A percentile compares a stretch with the other conserved stretches of the same genome.
phyloP scores from a whole-genome alignment of 1,140 invertebrate species.

The Ptiloglossa arizonensis region DNA sequence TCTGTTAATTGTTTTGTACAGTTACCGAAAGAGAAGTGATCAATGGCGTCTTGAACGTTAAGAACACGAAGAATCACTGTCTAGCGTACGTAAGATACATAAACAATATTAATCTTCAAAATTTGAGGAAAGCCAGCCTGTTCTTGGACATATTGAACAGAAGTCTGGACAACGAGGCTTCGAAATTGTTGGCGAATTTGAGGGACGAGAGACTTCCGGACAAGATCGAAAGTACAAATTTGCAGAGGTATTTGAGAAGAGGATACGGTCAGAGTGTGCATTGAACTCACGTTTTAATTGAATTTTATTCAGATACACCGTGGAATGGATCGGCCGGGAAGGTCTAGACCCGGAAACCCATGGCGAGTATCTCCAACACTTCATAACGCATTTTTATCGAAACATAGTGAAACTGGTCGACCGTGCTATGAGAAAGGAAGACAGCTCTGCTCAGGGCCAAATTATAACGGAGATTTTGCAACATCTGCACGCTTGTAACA shows the following conservation, averaged over 20 bases:
- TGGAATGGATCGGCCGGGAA: slow-evolving; percentile 98
- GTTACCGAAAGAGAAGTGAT: slow-evolving; percentile 99
- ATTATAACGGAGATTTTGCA: slow-evolving; percentile 98
- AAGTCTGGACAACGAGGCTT: slow-evolving; percentile 96
- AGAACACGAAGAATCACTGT: slow-evolving; percentile 97
- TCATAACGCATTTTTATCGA: slow-evolving; percentile 97
- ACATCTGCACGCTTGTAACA: slow-evolving; percentile 97
- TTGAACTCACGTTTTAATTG: too few relatives aligned
- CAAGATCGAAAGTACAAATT: slow-evolving; percentile 94
- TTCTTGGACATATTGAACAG: slow-evolving; percentile 97
- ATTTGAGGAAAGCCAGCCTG: slow-evolving; percentile 95
- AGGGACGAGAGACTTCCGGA: slow-evolving; percentile 93
- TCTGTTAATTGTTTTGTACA: too few relatives aligned
- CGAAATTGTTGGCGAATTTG: slow-evolving; percentile 93
- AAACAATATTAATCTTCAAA: slow-evolving; percentile 98
- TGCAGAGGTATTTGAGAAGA: slow-evolving; percentile 86
- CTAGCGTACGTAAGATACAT: slow-evolving; percentile 98
- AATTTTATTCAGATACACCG: slow-evolving; percentile 89
- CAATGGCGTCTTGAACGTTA: slow-evolving; percentile 95
- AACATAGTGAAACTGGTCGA: slow-evolving; percentile 96
- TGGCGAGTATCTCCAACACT: slow-evolving; percentile 96
- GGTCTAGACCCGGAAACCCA: slow-evolving; percentile 96
- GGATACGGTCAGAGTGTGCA: too few relatives aligned
- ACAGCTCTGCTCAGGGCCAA: slow-evolving; percentile 95
- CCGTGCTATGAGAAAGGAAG: slow-evolving; percentile 96